Evolutionary conservation across 92 coral and sea anemone genomes (phyloP), one percentile per base, ranked within the genome.

Genomic region (Porites lobata): DNA sequence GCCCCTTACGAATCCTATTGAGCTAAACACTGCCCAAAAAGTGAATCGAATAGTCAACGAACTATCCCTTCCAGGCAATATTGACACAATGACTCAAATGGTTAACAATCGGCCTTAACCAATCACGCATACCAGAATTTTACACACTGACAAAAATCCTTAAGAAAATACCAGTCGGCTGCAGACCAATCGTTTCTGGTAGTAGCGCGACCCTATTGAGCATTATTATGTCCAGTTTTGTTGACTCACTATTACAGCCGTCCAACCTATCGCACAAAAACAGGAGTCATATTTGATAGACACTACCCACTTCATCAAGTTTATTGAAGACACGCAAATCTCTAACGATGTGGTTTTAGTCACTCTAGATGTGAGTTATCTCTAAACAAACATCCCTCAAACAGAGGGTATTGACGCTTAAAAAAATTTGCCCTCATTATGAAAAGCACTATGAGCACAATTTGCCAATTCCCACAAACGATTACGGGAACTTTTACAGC

Each of bases 151-250:
- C 77, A 24, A 76, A 85, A 52, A 85, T 85, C 32, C 87, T 80
- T 74, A 90, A 90, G 67, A 75, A 81, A 59, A 74, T 59, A 64
- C 86, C 89, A 7, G 85, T 89, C 15, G 85, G 85, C 54, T 24
- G 32, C 32, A 29, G 32, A 29, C 32, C 32, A 29, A 29, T 29
- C 32, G 2, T 29, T 29, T 29, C 32, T 29, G 32, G 32, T 29
- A 29, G 73, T 47, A 75, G 57, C n/a, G 22, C 22, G 82, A 86
- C 14, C 86, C 89, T 14, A 82, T 84, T 4, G 83, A 88, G 67
- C 86, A 71, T 21, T 21, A 21, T 21, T 47, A 82, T 81, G 14
- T 88, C 83, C 32, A 65, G 76, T 52, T 74, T 88, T 52, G 87
- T 81, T 17, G 92, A 89, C 63, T 82, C 43, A 66, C 88, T 82